A percentile compares a stretch with the other conserved stretches of the same genome.
phyloP scores from a whole-genome alignment of 2,113 vertebrate genomes.

The Labrus mixtus region DNA sequence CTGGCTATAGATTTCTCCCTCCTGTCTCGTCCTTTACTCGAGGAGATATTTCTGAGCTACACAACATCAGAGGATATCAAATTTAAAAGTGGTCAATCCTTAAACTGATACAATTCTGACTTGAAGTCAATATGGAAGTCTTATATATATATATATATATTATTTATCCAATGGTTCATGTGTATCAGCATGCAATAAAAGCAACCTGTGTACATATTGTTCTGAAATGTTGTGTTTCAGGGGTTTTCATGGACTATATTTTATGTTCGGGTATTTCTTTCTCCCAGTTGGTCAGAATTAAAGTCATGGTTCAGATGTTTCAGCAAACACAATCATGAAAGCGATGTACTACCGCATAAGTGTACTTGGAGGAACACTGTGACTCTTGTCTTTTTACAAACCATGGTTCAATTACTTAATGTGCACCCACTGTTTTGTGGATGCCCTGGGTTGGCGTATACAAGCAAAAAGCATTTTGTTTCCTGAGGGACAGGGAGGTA shows the following conservation, averaged over 20 bases:
- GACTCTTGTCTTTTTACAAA: background rate
- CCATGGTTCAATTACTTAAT: slow-evolving; percentile 28
- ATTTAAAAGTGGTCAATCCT: background rate
- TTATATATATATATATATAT: background rate
- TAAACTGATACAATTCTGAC: background rate
- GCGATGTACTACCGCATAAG: background rate
- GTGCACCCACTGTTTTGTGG: slow-evolving; percentile 5
- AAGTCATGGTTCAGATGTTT: background rate
- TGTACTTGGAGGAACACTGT: background rate
- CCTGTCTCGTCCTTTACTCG: slow-evolving; percentile 1
- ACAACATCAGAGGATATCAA: background rate
- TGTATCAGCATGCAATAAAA: background rate
- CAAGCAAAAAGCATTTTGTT: slow-evolving; percentile 12
- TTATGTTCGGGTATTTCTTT: background rate
- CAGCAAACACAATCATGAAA: slow-evolving; percentile 2
- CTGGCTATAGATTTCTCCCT: background rate
- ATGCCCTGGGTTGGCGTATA: background rate
- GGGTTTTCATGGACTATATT: background rate
- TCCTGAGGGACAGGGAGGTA: background rate
- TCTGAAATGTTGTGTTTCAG: background rate
- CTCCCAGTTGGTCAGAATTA: too few species aligned
- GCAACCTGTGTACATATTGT: background rate
- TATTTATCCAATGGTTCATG: background rate
- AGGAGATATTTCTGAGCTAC: slow-evolving; percentile 5
- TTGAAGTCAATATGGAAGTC: background rate